Conservation (phyloP, 2,113 vertebrate genomes). For the Hiodon alosoides region DNA sequence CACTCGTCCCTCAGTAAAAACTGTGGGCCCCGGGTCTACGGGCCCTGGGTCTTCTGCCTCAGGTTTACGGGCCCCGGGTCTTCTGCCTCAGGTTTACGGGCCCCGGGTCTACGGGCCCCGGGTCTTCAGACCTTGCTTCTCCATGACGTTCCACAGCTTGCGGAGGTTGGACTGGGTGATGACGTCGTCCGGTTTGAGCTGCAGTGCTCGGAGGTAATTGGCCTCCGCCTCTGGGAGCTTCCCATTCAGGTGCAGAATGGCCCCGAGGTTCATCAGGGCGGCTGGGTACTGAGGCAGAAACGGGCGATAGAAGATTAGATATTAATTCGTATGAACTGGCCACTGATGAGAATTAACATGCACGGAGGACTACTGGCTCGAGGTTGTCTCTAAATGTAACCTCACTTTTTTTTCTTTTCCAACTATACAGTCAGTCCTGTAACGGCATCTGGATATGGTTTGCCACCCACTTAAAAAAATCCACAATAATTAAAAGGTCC, state of each 20-base stretch:
- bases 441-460: no score
- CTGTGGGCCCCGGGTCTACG: no score
- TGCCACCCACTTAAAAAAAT: no score
- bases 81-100: no score
- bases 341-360: no score
- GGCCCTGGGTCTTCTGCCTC: neutral
- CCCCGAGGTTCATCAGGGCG: slow-evolving; percentile 95
- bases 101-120: slow-evolving; percentile 68
- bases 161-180: slow-evolving; percentile 98
- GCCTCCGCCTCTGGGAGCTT: slow-evolving; percentile 86
- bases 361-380: no score
- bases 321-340: no score
- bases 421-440: no score
- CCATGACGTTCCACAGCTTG: slow-evolving; percentile 99
- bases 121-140: slow-evolving; percentile 93
- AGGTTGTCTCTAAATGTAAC: no score
- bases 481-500: no score
- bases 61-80: neutral
- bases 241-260: slow-evolving; percentile 95
- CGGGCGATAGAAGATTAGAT: neutral
- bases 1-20: no score
- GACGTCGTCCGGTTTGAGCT: slow-evolving; percentile 88
- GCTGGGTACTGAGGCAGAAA: slow-evolving; percentile 80
- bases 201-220: slow-evolving; percentile 92
- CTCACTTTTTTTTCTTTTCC: no score